Percentiles rank a stretch among this genome's conserved stretches.
These are phyloP conservation scores for Amiota communis DNA, from an alignment of 2,888 invertebrate species.

Conservation along the genomic window DNA sequence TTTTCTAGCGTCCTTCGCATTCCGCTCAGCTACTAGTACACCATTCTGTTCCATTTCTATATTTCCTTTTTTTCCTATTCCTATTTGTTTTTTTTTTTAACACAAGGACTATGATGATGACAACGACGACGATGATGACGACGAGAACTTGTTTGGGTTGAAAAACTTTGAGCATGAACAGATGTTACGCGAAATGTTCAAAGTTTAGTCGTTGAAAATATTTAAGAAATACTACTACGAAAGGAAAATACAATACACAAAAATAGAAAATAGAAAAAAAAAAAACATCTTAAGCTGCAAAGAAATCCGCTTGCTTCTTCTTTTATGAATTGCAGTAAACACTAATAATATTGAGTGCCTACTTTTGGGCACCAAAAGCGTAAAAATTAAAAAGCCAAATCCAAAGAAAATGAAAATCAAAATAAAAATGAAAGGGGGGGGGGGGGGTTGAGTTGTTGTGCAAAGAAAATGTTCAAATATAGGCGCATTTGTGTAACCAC, in stretches of 20 bases:
- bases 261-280: background rate
- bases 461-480: background rate
- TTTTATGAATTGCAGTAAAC: background rate
- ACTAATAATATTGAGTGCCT: constrained; percentile 28
- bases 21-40: background rate
- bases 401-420: constrained; percentile 3
- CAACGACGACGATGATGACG: too few species aligned
- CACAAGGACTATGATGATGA: too few species aligned
- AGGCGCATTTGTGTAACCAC: constrained; percentile 39
- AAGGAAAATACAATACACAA: background rate
- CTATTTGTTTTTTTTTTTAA: constrained; percentile 31
- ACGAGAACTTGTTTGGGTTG: constrained; percentile 21
- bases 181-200: constrained; percentile 28
- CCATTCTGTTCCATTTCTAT: constrained; percentile 2
- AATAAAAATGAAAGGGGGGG: background rate
- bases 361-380: constrained; percentile 1
- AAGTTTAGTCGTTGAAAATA: constrained; percentile 22
- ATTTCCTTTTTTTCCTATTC: background rate
- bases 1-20: constrained; percentile 8
- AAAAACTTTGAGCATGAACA: constrained; percentile 30
- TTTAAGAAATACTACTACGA: background rate
- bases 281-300: background rate
- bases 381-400: background rate
- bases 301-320: background rate
- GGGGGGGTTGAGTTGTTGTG: too few species aligned